Percentiles rank a stretch among this genome's conserved stretches.
Evolutionary conservation across 2,113 vertebrate genomes (phyloP).

Genomic region (Sylvilagus bachmani): DNA sequence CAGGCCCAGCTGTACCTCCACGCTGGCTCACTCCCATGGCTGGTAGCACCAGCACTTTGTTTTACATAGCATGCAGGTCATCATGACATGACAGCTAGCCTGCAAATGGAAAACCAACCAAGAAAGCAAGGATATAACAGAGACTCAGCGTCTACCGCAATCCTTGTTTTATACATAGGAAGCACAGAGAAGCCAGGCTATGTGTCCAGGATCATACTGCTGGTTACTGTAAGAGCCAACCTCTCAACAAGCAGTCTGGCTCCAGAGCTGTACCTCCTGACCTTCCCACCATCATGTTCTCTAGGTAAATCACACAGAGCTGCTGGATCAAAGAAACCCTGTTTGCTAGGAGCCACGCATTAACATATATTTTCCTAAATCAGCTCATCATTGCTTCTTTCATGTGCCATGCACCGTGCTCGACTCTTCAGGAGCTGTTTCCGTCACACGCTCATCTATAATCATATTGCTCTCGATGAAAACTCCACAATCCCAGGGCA

Average conservation of each 20-base stretch:
- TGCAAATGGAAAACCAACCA: neutral
- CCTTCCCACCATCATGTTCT: neutral
- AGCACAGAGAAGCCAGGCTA: neutral
- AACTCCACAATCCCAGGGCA: neutral
- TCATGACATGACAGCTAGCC: neutral
- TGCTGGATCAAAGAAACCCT: neutral
- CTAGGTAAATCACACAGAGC: neutral
- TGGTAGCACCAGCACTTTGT: neutral
- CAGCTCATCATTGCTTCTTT: neutral
- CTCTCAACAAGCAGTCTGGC: neutral
- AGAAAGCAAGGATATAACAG: neutral
- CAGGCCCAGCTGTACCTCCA: neutral
- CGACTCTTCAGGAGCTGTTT: neutral
- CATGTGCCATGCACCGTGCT: no score
- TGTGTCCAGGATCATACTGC: neutral
- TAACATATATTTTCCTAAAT: neutral
- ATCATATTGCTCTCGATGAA: neutral
- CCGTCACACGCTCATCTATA: neutral
- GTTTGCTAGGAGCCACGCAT: neutral
- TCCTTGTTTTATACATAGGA: neutral
- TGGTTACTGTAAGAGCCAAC: neutral
- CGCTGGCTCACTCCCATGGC: neutral
- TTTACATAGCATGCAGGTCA: neutral
- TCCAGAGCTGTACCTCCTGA: neutral
- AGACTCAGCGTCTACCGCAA: neutral